Conservation (phyloP, 1,140 invertebrate genomes). For the Drosophila varians region DNA sequence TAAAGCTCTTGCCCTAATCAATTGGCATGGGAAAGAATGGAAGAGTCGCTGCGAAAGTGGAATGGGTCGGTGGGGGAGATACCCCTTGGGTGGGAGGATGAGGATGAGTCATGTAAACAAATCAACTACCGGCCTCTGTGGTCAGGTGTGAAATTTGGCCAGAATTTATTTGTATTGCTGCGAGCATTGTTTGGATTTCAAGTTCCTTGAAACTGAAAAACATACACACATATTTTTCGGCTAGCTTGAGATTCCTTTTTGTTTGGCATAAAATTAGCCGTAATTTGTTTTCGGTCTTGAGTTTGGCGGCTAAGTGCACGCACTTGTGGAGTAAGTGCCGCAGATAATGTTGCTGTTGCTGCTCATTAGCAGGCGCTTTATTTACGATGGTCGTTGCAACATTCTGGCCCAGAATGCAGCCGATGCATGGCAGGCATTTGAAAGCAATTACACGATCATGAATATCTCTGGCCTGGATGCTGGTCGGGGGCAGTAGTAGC, state of each 20-base stretch:
- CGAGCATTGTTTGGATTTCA: constrained; percentile 59
- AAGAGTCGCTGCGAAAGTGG: constrained; percentile 7
- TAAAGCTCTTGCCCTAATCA: constrained; percentile 54
- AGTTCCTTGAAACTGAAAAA: constrained; percentile 3
- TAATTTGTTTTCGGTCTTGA: constrained; percentile 67
- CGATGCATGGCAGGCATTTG: constrained; percentile 59
- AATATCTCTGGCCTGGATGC: constrained; percentile 37
- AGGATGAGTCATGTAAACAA: constrained; percentile 75
- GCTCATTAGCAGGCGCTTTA: constrained; percentile 66
- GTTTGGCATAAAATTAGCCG: constrained; percentile 51
- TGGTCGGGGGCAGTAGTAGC: constrained; percentile 7
- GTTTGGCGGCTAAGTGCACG: constrained; percentile 66
- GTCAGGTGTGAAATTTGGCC: constrained; percentile 59
- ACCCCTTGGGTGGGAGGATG: constrained; percentile 47
- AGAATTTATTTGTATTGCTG: constrained; percentile 54
- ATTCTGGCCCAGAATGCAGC: constrained; percentile 54
- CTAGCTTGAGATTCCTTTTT: constrained; percentile 46
- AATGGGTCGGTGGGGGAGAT: constrained; percentile 19
- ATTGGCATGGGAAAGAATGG: constrained; percentile 71
- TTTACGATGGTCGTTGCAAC: constrained; percentile 64
- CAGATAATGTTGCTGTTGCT: constrained; percentile 39
- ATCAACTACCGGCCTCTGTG: constrained; percentile 43
- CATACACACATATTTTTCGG: constrained; percentile 20
- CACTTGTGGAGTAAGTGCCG: constrained; percentile 65
- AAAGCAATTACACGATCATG: constrained; percentile 41